A percentile compares a stretch with the other conserved stretches of the same genome.
phyloP scores from a whole-genome alignment of 1,140 invertebrate genomes.

The Macrostomum lignano region DNA sequence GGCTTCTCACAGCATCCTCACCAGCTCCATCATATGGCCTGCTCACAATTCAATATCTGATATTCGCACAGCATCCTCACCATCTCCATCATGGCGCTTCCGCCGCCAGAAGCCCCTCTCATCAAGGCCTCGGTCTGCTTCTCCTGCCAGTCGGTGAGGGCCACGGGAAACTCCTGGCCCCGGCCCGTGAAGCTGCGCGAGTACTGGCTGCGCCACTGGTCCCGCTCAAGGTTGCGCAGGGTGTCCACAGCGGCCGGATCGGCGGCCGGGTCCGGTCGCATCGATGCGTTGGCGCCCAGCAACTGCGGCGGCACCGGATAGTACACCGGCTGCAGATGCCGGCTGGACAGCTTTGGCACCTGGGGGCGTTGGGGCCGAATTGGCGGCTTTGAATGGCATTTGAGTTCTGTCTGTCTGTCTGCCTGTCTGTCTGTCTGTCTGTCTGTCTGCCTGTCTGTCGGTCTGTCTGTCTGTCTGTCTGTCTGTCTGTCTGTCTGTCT shows the following conservation, averaged over 20 bases:
- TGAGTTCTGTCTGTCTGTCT: too few species aligned
- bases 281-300: constrained; percentile 14
- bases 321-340: constrained; percentile 11
- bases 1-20: too few species aligned
- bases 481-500: too few species aligned
- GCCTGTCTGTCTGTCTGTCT: too few species aligned
- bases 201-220: constrained; percentile 18
- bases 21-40: too few species aligned
- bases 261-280: constrained; percentile 7
- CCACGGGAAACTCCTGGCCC: constrained; percentile 9
- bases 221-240: constrained; percentile 17
- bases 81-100: constrained; percentile 12
- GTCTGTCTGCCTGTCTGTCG: too few species aligned
- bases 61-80: too few species aligned
- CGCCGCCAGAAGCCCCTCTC: constrained; percentile 14
- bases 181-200: constrained; percentile 12
- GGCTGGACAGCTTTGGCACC: constrained; percentile 12
- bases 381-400: background rate
- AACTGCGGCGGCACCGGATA: constrained; percentile 18
- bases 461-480: too few species aligned
- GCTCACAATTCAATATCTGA: too few species aligned
- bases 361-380: background rate
- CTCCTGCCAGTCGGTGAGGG: constrained; percentile 17
- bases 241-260: constrained; percentile 11
- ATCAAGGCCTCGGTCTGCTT: constrained; percentile 10